Conservation (phyloP, 2,888 invertebrate genomes). For the Pterostichus madidus region DNA sequence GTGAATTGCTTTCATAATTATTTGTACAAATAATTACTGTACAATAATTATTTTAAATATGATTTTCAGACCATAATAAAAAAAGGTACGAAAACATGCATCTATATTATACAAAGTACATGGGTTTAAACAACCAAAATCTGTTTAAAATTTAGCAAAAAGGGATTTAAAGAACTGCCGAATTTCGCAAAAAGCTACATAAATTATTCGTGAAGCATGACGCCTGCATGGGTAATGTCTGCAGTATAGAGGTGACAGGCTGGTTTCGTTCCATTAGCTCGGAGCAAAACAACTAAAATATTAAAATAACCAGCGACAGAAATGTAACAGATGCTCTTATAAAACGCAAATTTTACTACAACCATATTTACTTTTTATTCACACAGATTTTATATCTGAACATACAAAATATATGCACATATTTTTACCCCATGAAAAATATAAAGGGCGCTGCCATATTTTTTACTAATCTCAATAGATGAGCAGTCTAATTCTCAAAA, state of each 20-base stretch:
- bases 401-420: too few relatives aligned
- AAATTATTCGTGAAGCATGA: background rate
- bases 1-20: too few relatives aligned
- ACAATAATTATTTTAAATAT: too few relatives aligned
- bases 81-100: too few relatives aligned
- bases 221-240: background rate
- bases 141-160: background rate
- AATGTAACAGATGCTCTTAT: slow-evolving; percentile 20
- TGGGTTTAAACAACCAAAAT: background rate
- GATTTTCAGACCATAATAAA: too few relatives aligned
- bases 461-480: too few relatives aligned
- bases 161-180: background rate
- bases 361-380: slow-evolving; percentile 17
- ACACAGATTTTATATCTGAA: background rate
- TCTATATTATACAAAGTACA: too few relatives aligned
- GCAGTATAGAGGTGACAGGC: slow-evolving; percentile 5
- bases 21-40: too few relatives aligned
- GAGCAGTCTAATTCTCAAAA: too few relatives aligned
- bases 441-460: too few relatives aligned
- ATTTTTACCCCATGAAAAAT: too few relatives aligned
- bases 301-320: slow-evolving; percentile 4
- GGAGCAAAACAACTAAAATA: slow-evolving; percentile 31
- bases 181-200: slow-evolving; percentile 14
- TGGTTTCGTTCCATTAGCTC: slow-evolving; percentile 30
- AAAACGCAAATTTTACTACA: slow-evolving; percentile 23